Percentiles rank a stretch among this genome's conserved stretches.
Conservation (phyloP, 2,888 invertebrate species). For the Melolontha melolontha region DNA sequence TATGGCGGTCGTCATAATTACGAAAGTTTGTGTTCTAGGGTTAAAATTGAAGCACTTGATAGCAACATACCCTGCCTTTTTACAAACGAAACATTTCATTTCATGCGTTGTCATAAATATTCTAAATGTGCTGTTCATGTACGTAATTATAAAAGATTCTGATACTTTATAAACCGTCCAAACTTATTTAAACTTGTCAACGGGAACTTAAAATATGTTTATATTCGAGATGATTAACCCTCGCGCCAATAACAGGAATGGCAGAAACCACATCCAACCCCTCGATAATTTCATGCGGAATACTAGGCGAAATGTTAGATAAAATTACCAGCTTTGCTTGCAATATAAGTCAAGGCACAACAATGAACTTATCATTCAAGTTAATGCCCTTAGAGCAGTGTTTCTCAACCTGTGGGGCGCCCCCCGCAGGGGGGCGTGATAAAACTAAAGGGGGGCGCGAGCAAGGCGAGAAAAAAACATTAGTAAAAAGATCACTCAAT, state of each 20-base stretch:
- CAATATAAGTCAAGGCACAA: constrained; percentile 5
- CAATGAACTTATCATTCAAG: constrained; percentile 11
- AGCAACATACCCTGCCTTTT: constrained; percentile 7
- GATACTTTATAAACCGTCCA: not conserved
- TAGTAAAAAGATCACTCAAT: too few relatives aligned
- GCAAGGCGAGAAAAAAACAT: too few relatives aligned
- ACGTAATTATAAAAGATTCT: constrained; percentile 2
- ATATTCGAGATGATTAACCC: constrained; percentile 11
- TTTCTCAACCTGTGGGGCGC: too few relatives aligned
- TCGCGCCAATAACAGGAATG: constrained; percentile 13
- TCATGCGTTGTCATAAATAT: constrained; percentile 13
- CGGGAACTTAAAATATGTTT: constrained; percentile 16
- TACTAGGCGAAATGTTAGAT: constrained; percentile 10
- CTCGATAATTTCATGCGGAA: not conserved
- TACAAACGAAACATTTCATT: constrained; percentile 17
- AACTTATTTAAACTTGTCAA: constrained; percentile 8
- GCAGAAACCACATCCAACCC: constrained; percentile 5
- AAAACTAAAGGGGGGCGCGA: too few relatives aligned
- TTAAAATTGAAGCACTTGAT: constrained; percentile 2
- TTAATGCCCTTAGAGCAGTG: constrained; percentile 7
- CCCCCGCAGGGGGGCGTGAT: too few relatives aligned
- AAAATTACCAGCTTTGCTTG: constrained; percentile 3
- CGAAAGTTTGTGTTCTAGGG: too few relatives aligned
- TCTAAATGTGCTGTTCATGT: constrained; percentile 15
- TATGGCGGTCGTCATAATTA: too few relatives aligned